Evolutionary conservation across 2,113 vertebrate species (phyloP), one percentile per base, ranked within the genome.

Genomic region (Chamaetylas fuelleborni): DNA sequence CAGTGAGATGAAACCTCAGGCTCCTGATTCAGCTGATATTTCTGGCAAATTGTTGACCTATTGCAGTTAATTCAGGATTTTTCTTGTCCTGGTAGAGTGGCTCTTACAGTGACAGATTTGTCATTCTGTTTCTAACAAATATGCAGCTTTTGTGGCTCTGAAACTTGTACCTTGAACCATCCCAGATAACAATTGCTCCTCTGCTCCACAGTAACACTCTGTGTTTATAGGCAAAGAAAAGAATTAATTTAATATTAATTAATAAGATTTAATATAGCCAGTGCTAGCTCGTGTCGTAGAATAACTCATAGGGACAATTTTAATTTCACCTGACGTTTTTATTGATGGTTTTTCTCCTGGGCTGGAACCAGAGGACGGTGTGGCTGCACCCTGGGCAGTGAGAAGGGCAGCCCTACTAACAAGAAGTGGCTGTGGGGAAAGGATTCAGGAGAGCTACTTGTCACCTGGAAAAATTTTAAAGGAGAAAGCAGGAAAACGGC

Each of bases 11-110:
- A 94, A 87, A 91, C 85, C 92, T 90, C 92, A 80, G 64, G 73
- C 61, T 91, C 90, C 95, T 92, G 86, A 96, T 93, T 97, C 87
- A 96, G 91, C 88, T 94, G 95, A 87, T 96, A 90, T 96, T 96
- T 93, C 94, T 95, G 81, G 92, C 78, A 96, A 90, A 95, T 89
- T 94, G 86, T 96, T 95, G 92, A 93, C 92, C 89, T 92, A 77
- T n/a, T 85, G 79, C 74, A 93, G 67, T 96, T 79, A 93, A 69
- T 88, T 94, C 67, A 67, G 82, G 53, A 65, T 58, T 95, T 95
- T 94, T 91, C 84, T 86, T 54, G 80, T 96, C 86, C 88, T 95
- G 77, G 81, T 84, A 92, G 76, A 90, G 42, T 28, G 6, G 53
- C 36, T 85, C 54, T 91, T 89, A 80, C 86, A 62, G 73, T 11